Evolutionary conservation across 2,888 invertebrate species (phyloP).

Genomic region (Nebria brevicollis): DNA sequence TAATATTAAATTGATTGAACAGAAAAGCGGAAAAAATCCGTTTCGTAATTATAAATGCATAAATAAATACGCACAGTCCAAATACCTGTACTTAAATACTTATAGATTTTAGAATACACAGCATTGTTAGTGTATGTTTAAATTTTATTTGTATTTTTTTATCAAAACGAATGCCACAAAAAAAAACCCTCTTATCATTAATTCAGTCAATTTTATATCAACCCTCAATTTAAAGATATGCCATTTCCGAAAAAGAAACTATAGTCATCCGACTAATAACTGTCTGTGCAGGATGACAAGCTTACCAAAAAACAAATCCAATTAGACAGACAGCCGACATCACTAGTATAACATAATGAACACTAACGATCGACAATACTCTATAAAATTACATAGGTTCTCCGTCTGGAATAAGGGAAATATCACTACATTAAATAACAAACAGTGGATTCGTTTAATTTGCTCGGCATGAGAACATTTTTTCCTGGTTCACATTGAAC

Average conservation of each 20-base stretch:
- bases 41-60: too few species aligned
- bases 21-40: too few species aligned
- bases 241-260: background rate
- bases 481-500: background rate
- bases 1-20: background rate
- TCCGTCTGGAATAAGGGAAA: conserved; percentile 3
- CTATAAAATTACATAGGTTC: conserved; percentile 18
- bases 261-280: background rate
- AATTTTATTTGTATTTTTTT: background rate
- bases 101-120: too few species aligned
- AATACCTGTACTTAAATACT: too few species aligned
- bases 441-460: conserved; percentile 10
- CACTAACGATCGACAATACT: conserved; percentile 17
- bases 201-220: background rate
- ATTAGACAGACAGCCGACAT: conserved; percentile 13
- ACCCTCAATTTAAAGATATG: background rate
- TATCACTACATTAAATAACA: conserved; percentile 12
- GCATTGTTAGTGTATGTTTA: too few species aligned
- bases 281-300: background rate
- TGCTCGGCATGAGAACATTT: conserved; percentile 6
- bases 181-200: background rate
- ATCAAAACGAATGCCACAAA: background rate
- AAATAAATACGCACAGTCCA: too few species aligned
- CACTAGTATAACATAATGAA: conserved; percentile 3
- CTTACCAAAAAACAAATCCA: conserved; percentile 12